Conservation (phyloP, 2,797 vertebrate species). For the Cephalopachus bancanus region DNA sequence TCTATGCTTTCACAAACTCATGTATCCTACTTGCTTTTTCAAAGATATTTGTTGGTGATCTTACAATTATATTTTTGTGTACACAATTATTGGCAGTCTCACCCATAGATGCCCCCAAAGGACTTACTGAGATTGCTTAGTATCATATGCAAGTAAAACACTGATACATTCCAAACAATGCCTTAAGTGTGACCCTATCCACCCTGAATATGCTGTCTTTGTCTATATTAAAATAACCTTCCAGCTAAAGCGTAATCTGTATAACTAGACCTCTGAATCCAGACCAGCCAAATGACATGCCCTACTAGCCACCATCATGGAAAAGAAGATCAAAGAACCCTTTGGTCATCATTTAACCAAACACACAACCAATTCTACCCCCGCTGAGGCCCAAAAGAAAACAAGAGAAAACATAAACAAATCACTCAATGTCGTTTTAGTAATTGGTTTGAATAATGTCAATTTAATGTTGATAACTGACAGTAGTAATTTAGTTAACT, state of each 20-base stretch:
- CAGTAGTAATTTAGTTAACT: not conserved
- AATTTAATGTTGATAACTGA: not conserved
- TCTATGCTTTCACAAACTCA: not conserved
- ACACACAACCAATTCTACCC: not conserved
- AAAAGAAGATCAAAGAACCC: not conserved
- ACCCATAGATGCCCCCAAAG: not conserved
- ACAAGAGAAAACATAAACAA: not conserved
- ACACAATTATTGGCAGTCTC: not conserved
- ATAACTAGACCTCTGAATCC: not conserved
- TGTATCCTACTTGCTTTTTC: not conserved
- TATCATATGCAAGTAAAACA: not conserved
- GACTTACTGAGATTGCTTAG: not conserved
- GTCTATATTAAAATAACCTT: too few relatives aligned
- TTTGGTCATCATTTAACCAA: not conserved
- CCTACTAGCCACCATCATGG: not conserved
- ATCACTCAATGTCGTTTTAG: not conserved
- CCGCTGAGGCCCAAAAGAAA: not conserved
- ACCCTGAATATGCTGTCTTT: not conserved
- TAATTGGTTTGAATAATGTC: not conserved
- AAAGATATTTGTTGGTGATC: not conserved
- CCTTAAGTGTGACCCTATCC: rapidly evolving
- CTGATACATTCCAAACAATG: rapidly evolving
- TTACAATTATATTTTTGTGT: not conserved
- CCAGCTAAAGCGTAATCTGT: not conserved
- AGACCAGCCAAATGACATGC: rapidly evolving